Evolutionary conservation across 2,797 vertebrate species (phyloP), one percentile per base, ranked within the genome.

Genomic region (Sebastiscus tertius): DNA sequence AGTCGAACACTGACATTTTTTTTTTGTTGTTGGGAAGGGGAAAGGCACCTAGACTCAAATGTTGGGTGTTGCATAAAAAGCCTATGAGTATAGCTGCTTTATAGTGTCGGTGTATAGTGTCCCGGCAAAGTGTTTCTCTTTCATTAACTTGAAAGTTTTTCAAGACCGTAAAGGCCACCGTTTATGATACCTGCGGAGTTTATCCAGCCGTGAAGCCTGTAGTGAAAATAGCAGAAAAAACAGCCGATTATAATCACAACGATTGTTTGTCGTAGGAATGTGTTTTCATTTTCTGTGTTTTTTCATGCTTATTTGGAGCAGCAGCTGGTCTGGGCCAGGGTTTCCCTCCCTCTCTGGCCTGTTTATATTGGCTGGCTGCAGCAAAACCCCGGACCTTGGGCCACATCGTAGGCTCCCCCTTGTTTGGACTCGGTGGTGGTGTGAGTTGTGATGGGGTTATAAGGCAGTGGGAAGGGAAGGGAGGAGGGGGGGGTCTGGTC

Each of bases 301-400:
- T 92, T 91, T 52, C 84, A 73, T 90, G 73, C 84, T 92, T 93
- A 88, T 92, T 92, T 90, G 82, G 81, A 93, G 93, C 90, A 93
- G 94, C 93, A 94, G 93, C 93, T 94, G 93, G 90, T 88, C 77
- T 86, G 77, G 84, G 80, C 72, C 85, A 80, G 87, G 93, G 92
- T 86, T 94, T 92, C 92, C 93, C 89, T 94, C 90, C 92, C 92
- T 92, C 89, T 89, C 79, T 8, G 67, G 74, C 34, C 80, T 95
- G 93, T 94, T 95, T 95, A 90, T 82, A 87, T 94, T 95, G 94
- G 94, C 93, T 20, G 65, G 52, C 74, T 61, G 64, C 81, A 74
- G 69, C 80, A 91, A 83, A 89, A 85, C 89, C 73, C 80, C 29
- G 80, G 81, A 91, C 89, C 79, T 79, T 64, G 77, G 85, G 88